phyloP scores from a whole-genome alignment of 2,888 invertebrate genomes.

The Prenolepis imparis region DNA sequence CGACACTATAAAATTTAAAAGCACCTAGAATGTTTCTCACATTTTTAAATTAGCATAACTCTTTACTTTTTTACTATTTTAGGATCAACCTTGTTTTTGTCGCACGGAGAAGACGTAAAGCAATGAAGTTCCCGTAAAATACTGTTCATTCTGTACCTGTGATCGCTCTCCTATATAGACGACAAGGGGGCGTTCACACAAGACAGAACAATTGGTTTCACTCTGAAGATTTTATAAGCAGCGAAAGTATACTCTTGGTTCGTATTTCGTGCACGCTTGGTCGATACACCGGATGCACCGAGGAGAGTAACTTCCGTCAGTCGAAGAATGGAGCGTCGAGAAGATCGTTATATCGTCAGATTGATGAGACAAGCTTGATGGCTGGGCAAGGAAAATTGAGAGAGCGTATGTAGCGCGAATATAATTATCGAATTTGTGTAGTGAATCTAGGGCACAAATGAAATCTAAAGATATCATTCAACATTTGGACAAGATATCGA shows the following conservation, averaged over 20 bases:
- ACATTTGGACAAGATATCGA: not conserved
- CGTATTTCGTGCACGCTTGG: slow-evolving; percentile 58
- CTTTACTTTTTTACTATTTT: not conserved
- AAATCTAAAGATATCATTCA: slow-evolving; percentile 3
- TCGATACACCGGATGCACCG: slow-evolving; percentile 84
- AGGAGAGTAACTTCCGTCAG: slow-evolving; percentile 74
- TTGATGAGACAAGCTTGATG: slow-evolving; percentile 33
- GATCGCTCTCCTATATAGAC: slow-evolving; percentile 82
- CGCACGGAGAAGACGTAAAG: not conserved
- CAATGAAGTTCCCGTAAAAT: slow-evolving; percentile 70
- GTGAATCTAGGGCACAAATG: slow-evolving; percentile 3
- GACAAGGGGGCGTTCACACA: slow-evolving; percentile 80
- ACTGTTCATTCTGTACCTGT: slow-evolving; percentile 78
- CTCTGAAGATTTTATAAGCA: slow-evolving; percentile 79
- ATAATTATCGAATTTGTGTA: slow-evolving; percentile 42
- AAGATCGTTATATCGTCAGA: slow-evolving; percentile 64
- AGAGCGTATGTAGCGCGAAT: slow-evolving; percentile 39
- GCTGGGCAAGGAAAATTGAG: slow-evolving; percentile 22
- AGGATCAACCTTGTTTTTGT: not conserved
- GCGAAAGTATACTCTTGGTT: slow-evolving; percentile 81
- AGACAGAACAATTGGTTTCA: slow-evolving; percentile 85
- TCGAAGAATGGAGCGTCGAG: slow-evolving; percentile 17
- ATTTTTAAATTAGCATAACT: slow-evolving; percentile 17
- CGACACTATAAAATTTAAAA: not conserved
- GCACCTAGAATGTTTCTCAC: not conserved